Evolutionary conservation across 2,888 invertebrate genomes (phyloP), one percentile per base, ranked within the genome.

Genomic region (Yponomeuta plumbellus): DNA sequence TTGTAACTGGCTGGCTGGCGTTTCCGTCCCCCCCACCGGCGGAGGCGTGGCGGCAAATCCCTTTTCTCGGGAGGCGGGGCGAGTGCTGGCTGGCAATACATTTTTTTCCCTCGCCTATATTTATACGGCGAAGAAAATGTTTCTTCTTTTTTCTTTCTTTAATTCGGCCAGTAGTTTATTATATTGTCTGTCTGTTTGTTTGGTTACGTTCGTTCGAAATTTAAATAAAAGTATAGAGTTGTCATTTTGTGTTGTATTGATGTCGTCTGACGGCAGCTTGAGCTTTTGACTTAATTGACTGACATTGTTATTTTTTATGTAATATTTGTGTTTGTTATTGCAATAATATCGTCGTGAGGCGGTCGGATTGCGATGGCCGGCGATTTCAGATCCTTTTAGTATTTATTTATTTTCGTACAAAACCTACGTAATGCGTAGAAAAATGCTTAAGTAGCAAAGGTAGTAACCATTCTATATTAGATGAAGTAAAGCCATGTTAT

Each of bases 181-280:
- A 86, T 86, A 88, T 82, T 87, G 86, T 87, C 39, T 57, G 58
- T 81, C 72, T 80, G 80, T 79, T 80, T 82, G 85, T 84, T 80
- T 80, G 82, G 44, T 80, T 65, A 75, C 78, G 74, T 65, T 64
- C 56, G 58, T 65, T 44, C 58, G 58, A 23, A 44, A 83, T 84
- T 83, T 84, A 81, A 83, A 84, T 84, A 81, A 79, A 76, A 77
- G 78, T 79, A 74, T 79, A 74, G 76, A 77, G 79, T 76, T 77
- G 80, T 79, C 79, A 78, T 78, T 78, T 80, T 80, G 76, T 81
- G 78, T 80, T 80, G 81, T 80, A 74, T 13, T 44, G 44, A 44
- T 75, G 73, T 75, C 57, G 61, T 71, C 68, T 68, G 70, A 70
- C 67, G 68, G 69, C 72, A 71, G 71, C 66, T 68, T 69, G 71